These are phyloP conservation scores for Bradypus variegatus DNA, from an alignment of 2,797 vertebrate species.

Conservation along the genomic window DNA sequence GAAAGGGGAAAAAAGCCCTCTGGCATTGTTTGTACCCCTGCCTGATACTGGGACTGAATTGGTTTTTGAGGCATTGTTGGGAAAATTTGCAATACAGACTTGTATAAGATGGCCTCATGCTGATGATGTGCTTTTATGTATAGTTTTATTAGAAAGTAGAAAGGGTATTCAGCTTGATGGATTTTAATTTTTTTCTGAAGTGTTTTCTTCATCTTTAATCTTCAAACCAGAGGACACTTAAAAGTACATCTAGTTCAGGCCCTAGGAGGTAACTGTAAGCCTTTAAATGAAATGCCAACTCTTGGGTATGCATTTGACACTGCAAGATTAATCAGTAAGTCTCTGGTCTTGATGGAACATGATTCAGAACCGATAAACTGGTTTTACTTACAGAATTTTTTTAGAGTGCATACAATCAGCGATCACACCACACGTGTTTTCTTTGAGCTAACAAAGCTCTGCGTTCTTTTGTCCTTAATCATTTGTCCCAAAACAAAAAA, in stretches of 20 bases:
- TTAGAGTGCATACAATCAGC: slow-evolving; percentile 64
- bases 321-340: slow-evolving; percentile 57
- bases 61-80: slow-evolving; percentile 71
- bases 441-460: slow-evolving; percentile 56
- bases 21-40: slow-evolving; percentile 66
- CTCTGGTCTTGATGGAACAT: slow-evolving; percentile 60
- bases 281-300: slow-evolving; percentile 60
- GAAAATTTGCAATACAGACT: slow-evolving; percentile 69
- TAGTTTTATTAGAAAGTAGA: slow-evolving; percentile 72
- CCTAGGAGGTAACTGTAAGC: slow-evolving; percentile 59
- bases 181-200: slow-evolving; percentile 68
- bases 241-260: slow-evolving; percentile 56
- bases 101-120: slow-evolving; percentile 70
- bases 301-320: slow-evolving; percentile 30
- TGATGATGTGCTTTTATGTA: slow-evolving; percentile 75
- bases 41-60: slow-evolving; percentile 69
- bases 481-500: slow-evolving; percentile 54
- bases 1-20: slow-evolving; percentile 18
- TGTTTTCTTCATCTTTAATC: slow-evolving; percentile 63
- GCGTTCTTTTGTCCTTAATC: slow-evolving; percentile 53
- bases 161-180: slow-evolving; percentile 69
- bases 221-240: slow-evolving; percentile 62
- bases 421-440: slow-evolving; percentile 54
- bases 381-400: slow-evolving; percentile 66
- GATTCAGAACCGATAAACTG: slow-evolving; percentile 60